Base-by-base conservation (phyloP, 2,113 vertebrate genomes). In the Paraplagusia blochii region DNA sequence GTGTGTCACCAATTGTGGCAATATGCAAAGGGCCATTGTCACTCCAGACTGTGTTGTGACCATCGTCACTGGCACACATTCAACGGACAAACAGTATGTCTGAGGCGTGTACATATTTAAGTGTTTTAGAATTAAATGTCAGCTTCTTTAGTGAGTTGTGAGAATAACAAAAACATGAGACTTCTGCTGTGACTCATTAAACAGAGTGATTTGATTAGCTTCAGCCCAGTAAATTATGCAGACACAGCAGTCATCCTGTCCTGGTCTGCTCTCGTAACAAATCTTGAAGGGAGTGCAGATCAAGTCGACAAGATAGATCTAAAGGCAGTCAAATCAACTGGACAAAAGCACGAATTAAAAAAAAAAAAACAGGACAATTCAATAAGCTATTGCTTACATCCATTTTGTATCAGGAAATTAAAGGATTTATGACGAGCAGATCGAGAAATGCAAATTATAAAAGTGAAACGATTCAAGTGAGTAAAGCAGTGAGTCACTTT, bases 191-290 rank as follows among this genome's bases (percentile, higher is more conserved):
- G 17, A 45, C 34, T 13, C 22, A n/a, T 18, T 22, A 58, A 42
- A 16, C 58, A 67, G 3, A 29, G 42, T 42, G 44, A 73, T 75
- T 69, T 50, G 13, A 74, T 65, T 44, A 67, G 36, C 40, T 53
- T 46, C 22, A 38, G 16, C 43, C 52, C 7, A 42, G 35, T 11
- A 60, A 79, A 44, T 55, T 48, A 65, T 48, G 59, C 50, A 50
- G 40, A 49, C 13, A 40, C 29, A 22, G 16, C 44, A 48, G 8
- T 1, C 11, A 56, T 42, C 53, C 35, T 15, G 38, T 51, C 3
- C 13, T 14, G 3, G 16, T 50, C 47, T 50, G 11, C 14, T 61
- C 46, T 18, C 17, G 44, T 53, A 14, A 56, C 33, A 36, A 43
- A 65, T 9, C 17, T 36, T n/a, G 19, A 11, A 44, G 34, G 19